Base-by-base conservation (phyloP, 2,888 invertebrate genomes). In the Smittia sp. region DNA sequence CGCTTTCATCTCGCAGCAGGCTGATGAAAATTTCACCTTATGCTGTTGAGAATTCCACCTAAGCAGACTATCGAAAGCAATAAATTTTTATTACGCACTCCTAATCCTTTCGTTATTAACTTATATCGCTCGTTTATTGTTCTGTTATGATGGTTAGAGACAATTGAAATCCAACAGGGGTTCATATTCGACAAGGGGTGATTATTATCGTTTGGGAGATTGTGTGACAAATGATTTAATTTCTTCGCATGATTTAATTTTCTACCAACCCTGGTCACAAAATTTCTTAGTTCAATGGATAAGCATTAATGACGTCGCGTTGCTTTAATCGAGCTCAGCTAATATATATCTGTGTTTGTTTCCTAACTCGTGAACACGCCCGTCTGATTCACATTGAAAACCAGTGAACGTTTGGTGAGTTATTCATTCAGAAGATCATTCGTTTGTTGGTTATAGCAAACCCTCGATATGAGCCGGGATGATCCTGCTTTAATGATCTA, bases 81-180 rank as follows among this genome's bases (percentile, higher is more conserved):
- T 73, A 73, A 73, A 73, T 65, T 65, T 73, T 73, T 65, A 73
- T 73, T 73, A 27, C 65, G 20, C 73, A 54, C 24, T 70, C 58
- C 58, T 73, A 73, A 73, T 73, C 73, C 73, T 73, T 73, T 73
- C 73, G 25, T 73, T 63, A 73, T 73, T 73, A 73, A 73, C 65
- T 65, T 73, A 73, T 46, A 73, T 46, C 73, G 72, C 72, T 72
- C 72, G 72, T 39, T 62, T 72, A 72, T 72, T 69, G 52, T 63
- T 63, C 63, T 63, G 63, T 69, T 69, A 52, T 69, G 54, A 69
- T 69, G 69, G 69, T 52, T 69, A 41, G 69, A 52, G 69, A 54
- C 69, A 69, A 54, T 69, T 27, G 32, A 27, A 52, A 27, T 68
- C 24, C 27, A n/a, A 15, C 38, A 68, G 41, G 68, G 41, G 24